A percentile compares a stretch with the other conserved stretches of the same genome.
Evolutionary conservation across 2,797 vertebrate genomes (phyloP).

Genomic region (Botia kubotai): DNA sequence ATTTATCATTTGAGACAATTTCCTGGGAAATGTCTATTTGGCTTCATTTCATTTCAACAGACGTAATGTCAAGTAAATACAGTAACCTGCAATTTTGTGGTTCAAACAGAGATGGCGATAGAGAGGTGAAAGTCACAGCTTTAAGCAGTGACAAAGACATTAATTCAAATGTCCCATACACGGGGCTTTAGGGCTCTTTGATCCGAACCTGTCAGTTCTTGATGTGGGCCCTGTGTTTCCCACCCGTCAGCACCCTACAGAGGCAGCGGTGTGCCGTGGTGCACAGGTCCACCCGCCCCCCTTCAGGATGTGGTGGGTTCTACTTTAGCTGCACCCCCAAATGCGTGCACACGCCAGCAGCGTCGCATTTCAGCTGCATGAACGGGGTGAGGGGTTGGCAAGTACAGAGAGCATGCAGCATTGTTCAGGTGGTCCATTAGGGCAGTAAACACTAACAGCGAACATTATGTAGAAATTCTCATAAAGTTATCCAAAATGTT

Average conservation of each 20-base stretch:
- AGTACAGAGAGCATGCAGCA: constrained; percentile 33
- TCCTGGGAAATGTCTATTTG: too few relatives aligned
- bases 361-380: constrained; percentile 44
- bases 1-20: too few relatives aligned
- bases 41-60: too few relatives aligned
- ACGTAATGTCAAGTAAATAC: too few relatives aligned
- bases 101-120: not conserved
- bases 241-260: constrained; percentile 59
- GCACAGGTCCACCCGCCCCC: constrained; percentile 61
- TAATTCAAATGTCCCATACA: constrained; percentile 71
- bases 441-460: constrained; percentile 71
- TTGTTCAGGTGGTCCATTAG: constrained; percentile 75
- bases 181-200: constrained; percentile 66
- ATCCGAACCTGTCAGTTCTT: constrained; percentile 63
- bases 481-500: too few relatives aligned
- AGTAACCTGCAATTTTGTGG: too few relatives aligned
- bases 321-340: constrained; percentile 37
- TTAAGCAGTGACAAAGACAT: constrained; percentile 61
- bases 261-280: constrained; percentile 58
- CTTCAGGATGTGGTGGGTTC: constrained; percentile 68
- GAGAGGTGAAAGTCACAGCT: not conserved
- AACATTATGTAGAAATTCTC: constrained; percentile 38
- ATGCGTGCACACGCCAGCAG: constrained; percentile 8
- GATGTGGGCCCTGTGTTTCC: constrained; percentile 66
- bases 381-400: constrained; percentile 44